A percentile compares a stretch with the other conserved stretches of the same genome.
These are phyloP conservation scores for Drosophila siamana DNA, from an alignment of 2,888 invertebrate genomes.

Conservation along the genomic window DNA sequence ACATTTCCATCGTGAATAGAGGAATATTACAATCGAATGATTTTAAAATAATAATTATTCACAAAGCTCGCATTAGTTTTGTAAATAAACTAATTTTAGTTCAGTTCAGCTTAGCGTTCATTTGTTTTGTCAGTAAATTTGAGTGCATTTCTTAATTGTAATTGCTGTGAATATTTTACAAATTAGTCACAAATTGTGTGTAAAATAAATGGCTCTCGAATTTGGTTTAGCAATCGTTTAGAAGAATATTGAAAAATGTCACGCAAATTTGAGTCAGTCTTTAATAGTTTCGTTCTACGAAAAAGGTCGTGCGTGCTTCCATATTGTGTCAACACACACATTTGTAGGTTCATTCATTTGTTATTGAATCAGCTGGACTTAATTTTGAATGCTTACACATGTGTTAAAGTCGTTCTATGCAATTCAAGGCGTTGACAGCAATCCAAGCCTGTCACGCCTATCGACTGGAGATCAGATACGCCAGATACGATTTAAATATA, in stretches of 20 bases:
- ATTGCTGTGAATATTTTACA: constrained; percentile 22
- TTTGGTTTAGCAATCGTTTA: constrained; percentile 12
- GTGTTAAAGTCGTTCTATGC: constrained; percentile 1
- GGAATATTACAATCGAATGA: background rate
- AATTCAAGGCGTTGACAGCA: constrained; percentile 11
- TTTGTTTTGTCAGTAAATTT: constrained; percentile 6
- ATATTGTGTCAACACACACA: constrained; percentile 11
- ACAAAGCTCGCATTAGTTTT: background rate
- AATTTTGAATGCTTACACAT: constrained; percentile 34
- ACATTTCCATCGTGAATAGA: background rate
- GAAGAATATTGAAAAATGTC: constrained; percentile 31
- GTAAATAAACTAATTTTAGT: too few species aligned
- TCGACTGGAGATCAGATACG: background rate
- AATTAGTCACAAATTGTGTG: constrained; percentile 5
- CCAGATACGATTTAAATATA: background rate
- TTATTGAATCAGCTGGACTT: constrained; percentile 44
- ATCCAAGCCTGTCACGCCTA: constrained; percentile 2
- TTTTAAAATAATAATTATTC: background rate
- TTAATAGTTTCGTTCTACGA: background rate
- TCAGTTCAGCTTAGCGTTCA: background rate
- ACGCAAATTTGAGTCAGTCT: constrained; percentile 17
- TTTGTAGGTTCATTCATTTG: constrained; percentile 1
- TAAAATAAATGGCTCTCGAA: background rate
- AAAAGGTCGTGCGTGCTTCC: constrained; percentile 2
- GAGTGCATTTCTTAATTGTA: constrained; percentile 4